A percentile compares a stretch with the other conserved stretches of the same genome.
Conservation (phyloP, 2,888 invertebrate genomes). For the Micropterix aruncella region DNA sequence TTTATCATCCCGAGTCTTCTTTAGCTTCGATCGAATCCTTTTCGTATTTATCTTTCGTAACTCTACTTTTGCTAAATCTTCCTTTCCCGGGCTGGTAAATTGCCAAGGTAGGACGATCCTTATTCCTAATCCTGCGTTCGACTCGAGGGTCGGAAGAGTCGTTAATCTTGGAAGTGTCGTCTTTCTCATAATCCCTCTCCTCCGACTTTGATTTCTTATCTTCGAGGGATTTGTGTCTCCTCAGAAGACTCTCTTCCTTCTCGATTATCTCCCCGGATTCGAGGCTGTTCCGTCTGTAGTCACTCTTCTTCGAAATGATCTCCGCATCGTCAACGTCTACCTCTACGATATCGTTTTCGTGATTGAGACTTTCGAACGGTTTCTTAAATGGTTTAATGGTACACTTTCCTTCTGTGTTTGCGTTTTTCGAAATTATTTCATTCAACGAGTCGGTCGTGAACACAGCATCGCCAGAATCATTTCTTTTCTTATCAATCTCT, state of each 20-base stretch:
- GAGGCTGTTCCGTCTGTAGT: constrained; percentile 25
- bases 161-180: constrained; percentile 27
- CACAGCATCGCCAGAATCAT: constrained; percentile 2
- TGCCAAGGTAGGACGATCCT: constrained; percentile 79
- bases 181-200: constrained; percentile 39
- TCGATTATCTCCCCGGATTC: constrained; percentile 20
- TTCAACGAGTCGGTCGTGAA: neutral
- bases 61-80: constrained; percentile 54
- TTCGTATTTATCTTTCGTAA: constrained; percentile 31
- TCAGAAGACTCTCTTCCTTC: constrained; percentile 25
- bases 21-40: constrained; percentile 24
- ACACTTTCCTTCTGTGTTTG: neutral
- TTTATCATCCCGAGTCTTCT: too few relatives aligned
- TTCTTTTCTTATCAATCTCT: constrained; percentile 27
- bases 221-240: constrained; percentile 41
- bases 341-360: constrained; percentile 24
- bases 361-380: constrained; percentile 17
- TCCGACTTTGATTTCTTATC: constrained; percentile 40
- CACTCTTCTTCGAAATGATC: constrained; percentile 15
- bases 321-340: constrained; percentile 14
- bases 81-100: constrained; percentile 86
- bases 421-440: neutral
- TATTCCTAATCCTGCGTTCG: constrained; percentile 50
- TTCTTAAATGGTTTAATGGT: neutral
- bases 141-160: constrained; percentile 38